These are phyloP conservation scores for Chauna torquata DNA, from an alignment of 2,113 vertebrate species.

Conservation along the genomic window DNA sequence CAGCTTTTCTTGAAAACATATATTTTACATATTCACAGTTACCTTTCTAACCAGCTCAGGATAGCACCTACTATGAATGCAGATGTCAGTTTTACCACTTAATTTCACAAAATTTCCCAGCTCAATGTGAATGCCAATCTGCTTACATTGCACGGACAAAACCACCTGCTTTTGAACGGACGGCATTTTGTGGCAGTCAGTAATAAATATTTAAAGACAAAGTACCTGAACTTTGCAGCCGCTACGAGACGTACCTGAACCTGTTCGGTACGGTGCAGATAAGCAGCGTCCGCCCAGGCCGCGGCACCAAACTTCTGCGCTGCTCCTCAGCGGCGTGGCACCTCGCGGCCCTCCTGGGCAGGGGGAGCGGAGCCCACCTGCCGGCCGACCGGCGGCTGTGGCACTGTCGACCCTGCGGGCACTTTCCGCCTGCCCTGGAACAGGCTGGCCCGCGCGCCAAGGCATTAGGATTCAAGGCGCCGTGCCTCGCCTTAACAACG, in stretches of 20 bases:
- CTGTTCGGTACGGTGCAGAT: not conserved
- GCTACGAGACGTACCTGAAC: not conserved
- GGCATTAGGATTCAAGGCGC: slow-evolving; percentile 55
- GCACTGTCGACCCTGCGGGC: not conserved
- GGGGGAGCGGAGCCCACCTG: no score
- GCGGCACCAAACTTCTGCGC: accelerated
- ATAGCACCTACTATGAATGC: not conserved
- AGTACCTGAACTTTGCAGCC: not conserved
- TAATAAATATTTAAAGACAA: not conserved
- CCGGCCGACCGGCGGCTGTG: not conserved
- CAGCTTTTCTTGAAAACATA: not conserved
- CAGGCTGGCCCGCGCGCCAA: not conserved
- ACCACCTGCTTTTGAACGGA: not conserved
- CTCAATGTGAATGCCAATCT: not conserved
- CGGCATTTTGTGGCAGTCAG: not conserved
- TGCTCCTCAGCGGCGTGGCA: not conserved
- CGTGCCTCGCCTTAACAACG: slow-evolving; percentile 11
- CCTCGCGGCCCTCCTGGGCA: no score
- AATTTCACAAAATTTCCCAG: not conserved
- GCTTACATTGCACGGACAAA: accelerated
- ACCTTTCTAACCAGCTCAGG: not conserved
- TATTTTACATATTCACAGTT: not conserved
- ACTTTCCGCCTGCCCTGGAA: not conserved
- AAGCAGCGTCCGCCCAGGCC: not conserved
- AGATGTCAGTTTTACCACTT: not conserved